Percentiles rank a stretch among this genome's conserved stretches.
phyloP scores from a whole-genome alignment of 2,888 invertebrate genomes.

The Muscina levida region DNA sequence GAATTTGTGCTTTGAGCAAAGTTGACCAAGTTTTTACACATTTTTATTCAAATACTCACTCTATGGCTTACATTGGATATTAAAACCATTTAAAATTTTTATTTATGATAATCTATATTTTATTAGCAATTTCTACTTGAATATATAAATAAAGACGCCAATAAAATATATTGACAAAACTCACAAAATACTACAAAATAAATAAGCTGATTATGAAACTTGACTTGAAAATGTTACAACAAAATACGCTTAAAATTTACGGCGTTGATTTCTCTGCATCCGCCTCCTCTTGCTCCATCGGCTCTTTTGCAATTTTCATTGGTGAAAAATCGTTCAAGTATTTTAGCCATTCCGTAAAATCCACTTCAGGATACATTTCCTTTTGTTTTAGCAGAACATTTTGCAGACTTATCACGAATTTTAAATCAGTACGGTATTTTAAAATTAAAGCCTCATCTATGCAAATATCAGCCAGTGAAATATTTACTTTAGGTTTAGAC shows the following conservation, averaged over 20 bases:
- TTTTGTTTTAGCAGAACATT: conserved; percentile 67
- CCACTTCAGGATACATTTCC: conserved; percentile 61
- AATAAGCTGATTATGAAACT: not conserved
- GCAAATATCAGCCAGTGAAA: conserved; percentile 71
- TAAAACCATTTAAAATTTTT: no score
- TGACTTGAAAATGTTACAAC: not conserved
- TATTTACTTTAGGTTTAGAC: conserved; percentile 69
- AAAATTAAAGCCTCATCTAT: conserved; percentile 67
- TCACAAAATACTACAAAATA: conserved; percentile 13
- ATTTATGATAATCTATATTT: no score
- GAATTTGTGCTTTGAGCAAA: no score
- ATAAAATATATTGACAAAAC: conserved; percentile 8
- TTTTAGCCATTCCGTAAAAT: conserved; percentile 67
- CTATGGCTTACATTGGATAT: no score
- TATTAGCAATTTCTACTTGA: no score
- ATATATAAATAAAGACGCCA: conserved; percentile 33
- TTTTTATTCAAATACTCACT: no score
- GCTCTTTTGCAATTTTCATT: conserved; percentile 28
- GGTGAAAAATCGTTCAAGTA: conserved; percentile 66
- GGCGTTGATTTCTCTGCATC: no score
- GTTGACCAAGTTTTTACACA: no score
- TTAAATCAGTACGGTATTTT: conserved; percentile 71
- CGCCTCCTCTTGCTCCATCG: not conserved
- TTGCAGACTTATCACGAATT: conserved; percentile 69
- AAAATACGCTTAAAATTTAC: not conserved